A percentile compares a stretch with the other conserved stretches of the same genome.
Evolutionary conservation across 2,888 invertebrate species (phyloP).

Genomic region (Pristionchus japonicus): DNA sequence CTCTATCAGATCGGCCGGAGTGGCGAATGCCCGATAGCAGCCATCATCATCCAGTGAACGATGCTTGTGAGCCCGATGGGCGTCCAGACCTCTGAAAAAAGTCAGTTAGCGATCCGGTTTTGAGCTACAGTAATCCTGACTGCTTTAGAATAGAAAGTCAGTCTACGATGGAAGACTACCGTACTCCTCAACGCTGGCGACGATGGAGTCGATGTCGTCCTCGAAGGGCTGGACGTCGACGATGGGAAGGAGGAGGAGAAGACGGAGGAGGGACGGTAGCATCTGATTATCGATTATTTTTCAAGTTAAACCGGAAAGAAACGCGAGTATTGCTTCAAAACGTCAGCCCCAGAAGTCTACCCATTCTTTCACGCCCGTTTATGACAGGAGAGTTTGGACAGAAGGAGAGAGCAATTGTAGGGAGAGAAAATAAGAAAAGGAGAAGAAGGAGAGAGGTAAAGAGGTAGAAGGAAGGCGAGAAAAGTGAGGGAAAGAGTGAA

Average conservation of each 20-base stretch:
- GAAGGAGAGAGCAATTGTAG: not conserved
- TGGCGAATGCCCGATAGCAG: conserved; percentile 23
- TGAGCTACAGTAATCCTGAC: not conserved
- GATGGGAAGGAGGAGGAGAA: not conserved
- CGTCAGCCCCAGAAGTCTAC: not conserved
- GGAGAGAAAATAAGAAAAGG: not conserved
- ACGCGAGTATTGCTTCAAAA: not conserved
- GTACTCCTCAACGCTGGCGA: conserved; percentile 29
- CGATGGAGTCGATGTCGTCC: conserved; percentile 13
- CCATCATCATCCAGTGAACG: not conserved
- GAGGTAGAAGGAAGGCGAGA: not conserved
- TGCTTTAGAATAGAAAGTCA: not conserved
- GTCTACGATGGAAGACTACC: not conserved
- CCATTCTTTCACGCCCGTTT: not conserved
- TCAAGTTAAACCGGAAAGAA: not conserved
- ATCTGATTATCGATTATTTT: not conserved
- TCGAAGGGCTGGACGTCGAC: not conserved
- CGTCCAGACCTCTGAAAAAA: not conserved
- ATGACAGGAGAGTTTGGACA: not conserved
- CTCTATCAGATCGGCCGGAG: conserved; percentile 47
- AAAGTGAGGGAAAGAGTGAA: not conserved
- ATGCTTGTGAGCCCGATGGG: not conserved
- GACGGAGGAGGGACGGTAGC: not conserved
- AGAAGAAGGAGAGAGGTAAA: not conserved
- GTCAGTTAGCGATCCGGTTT: not conserved